Conservation (phyloP, 2,113 vertebrate species). For the Rissa tridactyla region DNA sequence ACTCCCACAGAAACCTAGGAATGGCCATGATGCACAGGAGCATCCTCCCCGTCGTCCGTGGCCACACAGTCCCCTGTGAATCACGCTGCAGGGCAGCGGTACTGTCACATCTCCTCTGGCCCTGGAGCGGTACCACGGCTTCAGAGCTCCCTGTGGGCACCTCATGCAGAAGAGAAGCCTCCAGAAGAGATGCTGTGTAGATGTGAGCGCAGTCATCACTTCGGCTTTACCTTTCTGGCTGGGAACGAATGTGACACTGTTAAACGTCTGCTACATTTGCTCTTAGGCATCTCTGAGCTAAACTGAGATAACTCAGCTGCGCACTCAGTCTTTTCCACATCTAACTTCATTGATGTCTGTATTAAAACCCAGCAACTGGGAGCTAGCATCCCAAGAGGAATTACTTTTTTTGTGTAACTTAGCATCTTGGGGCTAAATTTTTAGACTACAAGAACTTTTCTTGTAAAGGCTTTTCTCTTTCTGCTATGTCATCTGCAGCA, state of each 20-base stretch:
- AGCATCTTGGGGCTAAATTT: neutral
- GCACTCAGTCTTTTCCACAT: neutral
- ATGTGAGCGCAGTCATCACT: fast-evolving
- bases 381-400: neutral
- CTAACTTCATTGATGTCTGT: neutral
- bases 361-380: neutral
- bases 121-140: fast-evolving
- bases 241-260: neutral
- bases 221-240: neutral
- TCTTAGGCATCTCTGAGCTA: neutral
- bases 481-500: neutral
- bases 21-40: neutral
- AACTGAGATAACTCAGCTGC: neutral
- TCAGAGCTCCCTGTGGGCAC: neutral
- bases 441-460: neutral
- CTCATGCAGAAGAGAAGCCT: neutral
- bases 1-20: neutral
- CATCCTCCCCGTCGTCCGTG: fast-evolving
- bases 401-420: neutral
- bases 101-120: fast-evolving
- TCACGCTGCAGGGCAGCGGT: fast-evolving
- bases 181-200: neutral
- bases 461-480: neutral
- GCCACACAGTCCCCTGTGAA: neutral
- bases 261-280: fast-evolving